Percentiles rank a stretch among this genome's conserved stretches.
phyloP scores from a whole-genome alignment of 37 sponge, comb jelly and placozoan species.

The Geodia barretti region DNA sequence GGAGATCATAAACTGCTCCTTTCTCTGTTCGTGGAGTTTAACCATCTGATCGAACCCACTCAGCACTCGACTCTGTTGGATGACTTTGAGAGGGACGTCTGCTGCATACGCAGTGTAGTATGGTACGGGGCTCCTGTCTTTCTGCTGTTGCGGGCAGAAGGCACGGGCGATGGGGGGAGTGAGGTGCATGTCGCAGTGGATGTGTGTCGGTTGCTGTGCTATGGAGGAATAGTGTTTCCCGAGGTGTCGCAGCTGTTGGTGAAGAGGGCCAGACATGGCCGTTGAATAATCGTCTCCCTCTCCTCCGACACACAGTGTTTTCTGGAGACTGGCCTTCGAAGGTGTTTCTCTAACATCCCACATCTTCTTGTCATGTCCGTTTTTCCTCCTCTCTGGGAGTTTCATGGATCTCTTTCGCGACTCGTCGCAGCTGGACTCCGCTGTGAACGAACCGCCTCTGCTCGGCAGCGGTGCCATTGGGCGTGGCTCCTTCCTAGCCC shows the following conservation, averaged over 20 bases:
- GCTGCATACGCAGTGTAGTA: constrained; percentile 7
- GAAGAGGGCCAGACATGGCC: neutral
- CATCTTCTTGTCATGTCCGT: neutral
- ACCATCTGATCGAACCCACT: neutral
- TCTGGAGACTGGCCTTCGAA: neutral
- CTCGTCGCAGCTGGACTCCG: neutral
- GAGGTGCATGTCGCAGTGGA: constrained; percentile 18
- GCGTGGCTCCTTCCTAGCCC: constrained; percentile 2
- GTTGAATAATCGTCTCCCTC: too few species aligned
- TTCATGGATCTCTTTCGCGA: neutral
- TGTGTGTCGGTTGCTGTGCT: neutral
- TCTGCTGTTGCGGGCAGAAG: constrained; percentile 37
- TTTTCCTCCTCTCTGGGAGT: neutral
- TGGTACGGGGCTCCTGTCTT: neutral
- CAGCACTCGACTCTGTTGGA: constrained; percentile 15
- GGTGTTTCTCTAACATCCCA: neutral
- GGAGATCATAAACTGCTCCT: constrained; percentile 12
- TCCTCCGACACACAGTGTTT: neutral
- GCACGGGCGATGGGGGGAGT: constrained; percentile 20
- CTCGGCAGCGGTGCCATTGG: constrained; percentile 37
- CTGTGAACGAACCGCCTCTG: constrained; percentile 44
- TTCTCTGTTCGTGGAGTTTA: neutral
- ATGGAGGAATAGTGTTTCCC: constrained; percentile 13
- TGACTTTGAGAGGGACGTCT: constrained; percentile 30
- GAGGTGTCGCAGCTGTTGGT: constrained; percentile 16